Evolutionary conservation across 2,888 invertebrate species (phyloP).

Genomic region (Zele albiditarsus): DNA sequence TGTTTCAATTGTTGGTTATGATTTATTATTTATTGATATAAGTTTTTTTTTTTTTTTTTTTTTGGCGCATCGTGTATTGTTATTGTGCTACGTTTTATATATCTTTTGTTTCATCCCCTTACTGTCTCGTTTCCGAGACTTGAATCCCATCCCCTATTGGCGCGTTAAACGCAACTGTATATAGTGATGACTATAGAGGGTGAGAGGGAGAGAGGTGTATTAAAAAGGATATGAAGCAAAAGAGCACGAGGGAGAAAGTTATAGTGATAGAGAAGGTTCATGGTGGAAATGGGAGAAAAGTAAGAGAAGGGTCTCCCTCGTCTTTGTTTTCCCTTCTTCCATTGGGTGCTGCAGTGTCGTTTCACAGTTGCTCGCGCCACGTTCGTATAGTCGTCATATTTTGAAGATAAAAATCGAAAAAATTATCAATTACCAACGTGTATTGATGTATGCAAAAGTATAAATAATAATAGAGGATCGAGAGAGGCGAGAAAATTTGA

Average conservation of each 20-base stretch:
- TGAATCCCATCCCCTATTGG: constrained; percentile 1
- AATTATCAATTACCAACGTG: background rate
- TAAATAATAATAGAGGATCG: background rate
- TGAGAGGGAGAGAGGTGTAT: background rate
- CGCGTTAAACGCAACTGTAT: background rate
- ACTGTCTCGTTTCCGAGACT: background rate
- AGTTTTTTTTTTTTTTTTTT: background rate
- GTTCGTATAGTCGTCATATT: constrained; percentile 29
- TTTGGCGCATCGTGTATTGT: background rate
- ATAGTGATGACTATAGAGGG: background rate
- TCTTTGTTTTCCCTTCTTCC: constrained; percentile 72
- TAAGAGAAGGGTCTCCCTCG: constrained; percentile 61
- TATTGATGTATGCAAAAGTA: background rate
- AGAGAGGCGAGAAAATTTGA: background rate
- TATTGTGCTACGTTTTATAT: background rate
- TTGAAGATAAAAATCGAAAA: constrained; percentile 1
- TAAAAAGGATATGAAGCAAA: background rate
- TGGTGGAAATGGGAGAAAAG: background rate
- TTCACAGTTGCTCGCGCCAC: constrained; percentile 58
- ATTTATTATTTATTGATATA: background rate
- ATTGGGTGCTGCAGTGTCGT: constrained; percentile 64
- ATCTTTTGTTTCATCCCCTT: constrained; percentile 4
- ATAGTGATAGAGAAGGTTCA: background rate
- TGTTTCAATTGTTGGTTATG: background rate
- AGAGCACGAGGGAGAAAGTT: background rate